A percentile compares a stretch with the other conserved stretches of the same genome.
Conservation (phyloP, 2,113 vertebrate species). For the Crotalus horridus region DNA sequence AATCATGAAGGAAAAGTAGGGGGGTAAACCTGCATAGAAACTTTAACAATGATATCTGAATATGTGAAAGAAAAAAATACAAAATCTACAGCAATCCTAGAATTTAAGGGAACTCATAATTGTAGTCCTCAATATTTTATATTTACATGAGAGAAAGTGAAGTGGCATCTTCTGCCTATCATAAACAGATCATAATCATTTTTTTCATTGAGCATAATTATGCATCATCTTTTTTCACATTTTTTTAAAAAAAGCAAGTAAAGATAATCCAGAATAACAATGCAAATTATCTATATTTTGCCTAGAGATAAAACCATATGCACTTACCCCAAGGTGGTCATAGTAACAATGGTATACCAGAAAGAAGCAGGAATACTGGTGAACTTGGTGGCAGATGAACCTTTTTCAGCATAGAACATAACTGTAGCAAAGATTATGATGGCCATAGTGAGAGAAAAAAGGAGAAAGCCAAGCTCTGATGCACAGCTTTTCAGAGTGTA, state of each 20-base stretch:
- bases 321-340: conserved; percentile 97
- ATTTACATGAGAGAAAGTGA: conserved; percentile 12
- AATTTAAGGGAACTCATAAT: background rate
- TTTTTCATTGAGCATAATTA: background rate
- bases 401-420: conserved; percentile 99
- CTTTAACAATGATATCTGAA: background rate
- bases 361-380: conserved; percentile 97
- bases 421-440: conserved; percentile 99
- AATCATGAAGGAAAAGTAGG: conserved; percentile 4
- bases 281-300: conserved; percentile 37
- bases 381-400: conserved; percentile 91
- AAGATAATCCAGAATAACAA: background rate
- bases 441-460: conserved; percentile 98
- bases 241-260: background rate
- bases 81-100: background rate
- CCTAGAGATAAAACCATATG: conserved; percentile 41
- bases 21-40: conserved; percentile 14
- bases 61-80: background rate
- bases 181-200: conserved; percentile 15
- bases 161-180: background rate
- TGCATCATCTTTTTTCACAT: background rate
- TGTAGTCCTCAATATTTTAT: background rate
- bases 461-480: conserved; percentile 96
- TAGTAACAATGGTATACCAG: conserved; percentile 99
- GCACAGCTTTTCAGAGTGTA: conserved; percentile 97